Base-by-base conservation (phyloP, 2,888 invertebrate species). In the Pseudococcus jackbeardsleyi region DNA sequence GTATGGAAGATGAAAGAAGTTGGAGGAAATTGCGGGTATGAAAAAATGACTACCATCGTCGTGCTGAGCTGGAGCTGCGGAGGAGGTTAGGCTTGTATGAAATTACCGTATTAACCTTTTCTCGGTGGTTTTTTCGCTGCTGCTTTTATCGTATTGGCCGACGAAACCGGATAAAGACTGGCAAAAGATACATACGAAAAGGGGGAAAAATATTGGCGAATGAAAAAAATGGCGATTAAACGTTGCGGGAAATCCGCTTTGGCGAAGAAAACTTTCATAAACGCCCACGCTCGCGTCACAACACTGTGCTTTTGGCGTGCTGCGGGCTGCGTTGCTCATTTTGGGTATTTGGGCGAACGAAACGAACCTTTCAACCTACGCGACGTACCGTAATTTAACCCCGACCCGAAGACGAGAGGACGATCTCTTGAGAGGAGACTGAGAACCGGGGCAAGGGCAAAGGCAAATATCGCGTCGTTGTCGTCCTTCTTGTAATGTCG, bases 231-330 rank as follows among this genome's bases (percentile, higher is more conserved):
- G 15, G 50, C 50, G 50, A 17, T 12, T 15, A 50, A 50, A 17
- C 15, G 17, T 50, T 15, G 19, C 7, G 19, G 59, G 19, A 59
- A 59, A 59, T 59, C 19, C 59, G 19, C 59, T 19, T 19, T 0
- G 7, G 9, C 59, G 59, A 59, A 59, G 59, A 59, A 59, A 59
- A 59, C 9, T 59, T 59, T 19, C 19, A n/a, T 9, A n/a, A 19
- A 59, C 59, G 19, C 59, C 59, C 59, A 59, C 59, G 59, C 59
- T n/a, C 59, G 9, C 59, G 59, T 59, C 59, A 59, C n/a, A 59
- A 59, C 19, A 59, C 19, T 33, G 26, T 19, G 59, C 59, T 59
- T 59, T 59, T 59, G 59, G 19, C n/a, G 6, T 5, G 19, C 50
- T 5, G 50, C 50, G 50, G 50, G 0, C 50, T 50, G 50, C 50